Evolutionary conservation across 2,888 invertebrate species (phyloP).

Genomic region (Priocnemis perturbator): DNA sequence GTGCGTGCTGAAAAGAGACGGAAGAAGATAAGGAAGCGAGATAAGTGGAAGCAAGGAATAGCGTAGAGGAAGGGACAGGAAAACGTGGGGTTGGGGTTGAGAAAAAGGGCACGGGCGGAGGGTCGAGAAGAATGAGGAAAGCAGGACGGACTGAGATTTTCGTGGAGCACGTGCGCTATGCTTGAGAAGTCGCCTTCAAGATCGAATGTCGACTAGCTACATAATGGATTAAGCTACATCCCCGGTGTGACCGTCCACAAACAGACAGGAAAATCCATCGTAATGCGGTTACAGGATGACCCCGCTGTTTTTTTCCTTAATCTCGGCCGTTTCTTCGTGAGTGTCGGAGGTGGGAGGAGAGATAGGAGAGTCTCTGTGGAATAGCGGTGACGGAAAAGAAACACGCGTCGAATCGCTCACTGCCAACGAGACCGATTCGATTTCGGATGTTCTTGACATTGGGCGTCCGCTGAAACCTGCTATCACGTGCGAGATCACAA

Average conservation of each 20-base stretch:
- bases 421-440: not conserved
- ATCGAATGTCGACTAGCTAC: slow-evolving; percentile 38
- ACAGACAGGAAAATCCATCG: slow-evolving; percentile 45
- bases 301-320: not conserved
- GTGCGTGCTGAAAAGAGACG: no score
- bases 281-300: slow-evolving; percentile 33
- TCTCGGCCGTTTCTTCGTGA: not conserved
- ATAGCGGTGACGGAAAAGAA: not conserved
- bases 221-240: slow-evolving; percentile 50
- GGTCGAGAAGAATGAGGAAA: not conserved
- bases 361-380: not conserved
- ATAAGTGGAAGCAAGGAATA: no score
- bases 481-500: no score
- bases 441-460: not conserved
- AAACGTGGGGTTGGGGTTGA: not conserved
- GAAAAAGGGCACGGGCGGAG: not conserved
- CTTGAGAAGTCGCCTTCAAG: slow-evolving; percentile 39
- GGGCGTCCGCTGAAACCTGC: no score
- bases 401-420: slow-evolving; percentile 3
- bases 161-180: slow-evolving; percentile 9
- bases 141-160: not conserved
- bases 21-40: no score
- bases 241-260: slow-evolving; percentile 42
- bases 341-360: not conserved
- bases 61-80: not conserved